phyloP scores from a whole-genome alignment of 2,113 vertebrate genomes.

The Lasiurus borealis region DNA sequence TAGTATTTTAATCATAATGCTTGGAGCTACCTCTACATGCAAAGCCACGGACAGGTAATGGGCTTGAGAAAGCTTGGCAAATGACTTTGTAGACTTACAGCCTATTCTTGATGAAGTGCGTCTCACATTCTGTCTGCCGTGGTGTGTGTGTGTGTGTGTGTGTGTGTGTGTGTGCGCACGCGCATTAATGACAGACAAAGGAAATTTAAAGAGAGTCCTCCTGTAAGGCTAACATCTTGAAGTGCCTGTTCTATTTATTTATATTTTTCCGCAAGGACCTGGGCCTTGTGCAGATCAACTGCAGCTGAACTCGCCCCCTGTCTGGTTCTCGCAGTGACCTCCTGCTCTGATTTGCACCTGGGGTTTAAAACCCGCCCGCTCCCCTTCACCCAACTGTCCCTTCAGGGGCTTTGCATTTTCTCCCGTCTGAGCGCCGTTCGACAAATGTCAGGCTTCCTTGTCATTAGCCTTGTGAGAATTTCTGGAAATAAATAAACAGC shows the following conservation, averaged over 20 bases:
- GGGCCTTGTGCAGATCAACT: conserved; percentile 77
- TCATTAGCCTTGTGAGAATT: conserved; percentile 77
- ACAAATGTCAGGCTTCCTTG: conserved; percentile 41
- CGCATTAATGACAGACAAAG: conserved; percentile 14
- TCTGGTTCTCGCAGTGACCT: conserved; percentile 72
- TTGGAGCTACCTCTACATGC: neutral
- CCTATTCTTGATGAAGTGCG: neutral
- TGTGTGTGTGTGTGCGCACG: neutral
- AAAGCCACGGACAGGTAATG: neutral
- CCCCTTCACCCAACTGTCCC: conserved; percentile 61
- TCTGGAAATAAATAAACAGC: conserved; percentile 78
- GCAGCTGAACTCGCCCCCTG: conserved; percentile 64
- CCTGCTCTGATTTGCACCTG: conserved; percentile 58
- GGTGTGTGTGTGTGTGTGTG: neutral
- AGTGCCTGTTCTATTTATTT: conserved; percentile 79
- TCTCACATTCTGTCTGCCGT: neutral
- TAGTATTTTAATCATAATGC: neutral
- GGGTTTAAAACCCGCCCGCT: conserved; percentile 63
- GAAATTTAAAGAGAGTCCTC: conserved; percentile 56
- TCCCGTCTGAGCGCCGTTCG: conserved; percentile 48
- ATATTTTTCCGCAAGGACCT: conserved; percentile 54
- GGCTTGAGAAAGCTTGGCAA: neutral
- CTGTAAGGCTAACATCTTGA: conserved; percentile 60
- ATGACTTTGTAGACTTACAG: neutral
- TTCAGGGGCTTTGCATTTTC: conserved; percentile 74